Evolutionary conservation across 2,888 invertebrate species (phyloP).

Genomic region (Caenorhabditis becei): DNA sequence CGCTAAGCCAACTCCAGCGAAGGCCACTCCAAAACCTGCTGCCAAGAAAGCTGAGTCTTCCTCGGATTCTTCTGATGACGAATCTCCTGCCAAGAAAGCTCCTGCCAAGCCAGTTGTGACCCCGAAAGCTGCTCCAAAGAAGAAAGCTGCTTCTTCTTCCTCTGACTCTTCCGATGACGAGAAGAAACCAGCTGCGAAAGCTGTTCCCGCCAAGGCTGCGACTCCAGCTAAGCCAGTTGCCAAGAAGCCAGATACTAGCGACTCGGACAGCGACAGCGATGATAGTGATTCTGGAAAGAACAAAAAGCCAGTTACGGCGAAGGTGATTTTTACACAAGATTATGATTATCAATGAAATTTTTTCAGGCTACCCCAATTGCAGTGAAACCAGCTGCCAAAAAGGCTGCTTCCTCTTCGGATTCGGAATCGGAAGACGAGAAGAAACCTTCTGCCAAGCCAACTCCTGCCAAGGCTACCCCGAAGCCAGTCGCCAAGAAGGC

Average conservation of each 20-base stretch:
- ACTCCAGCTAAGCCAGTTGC: slow-evolving; percentile 37
- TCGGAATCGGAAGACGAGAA: slow-evolving; percentile 56
- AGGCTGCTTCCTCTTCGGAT: slow-evolving; percentile 2
- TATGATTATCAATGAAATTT: not conserved
- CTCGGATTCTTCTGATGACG: slow-evolving; percentile 67
- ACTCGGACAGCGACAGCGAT: slow-evolving; percentile 42
- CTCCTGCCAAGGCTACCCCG: slow-evolving; percentile 44
- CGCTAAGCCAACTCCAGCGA: slow-evolving; percentile 54
- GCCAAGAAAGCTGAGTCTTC: slow-evolving; percentile 65
- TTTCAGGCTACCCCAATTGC: slow-evolving; percentile 9
- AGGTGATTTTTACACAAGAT: not conserved
- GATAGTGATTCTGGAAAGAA: slow-evolving; percentile 49
- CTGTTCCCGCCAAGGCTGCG: slow-evolving; percentile 40
- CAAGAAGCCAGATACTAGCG: slow-evolving; percentile 53
- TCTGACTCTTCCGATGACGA: slow-evolving; percentile 61
- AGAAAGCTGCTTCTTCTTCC: slow-evolving; percentile 42
- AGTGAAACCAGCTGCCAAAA: slow-evolving; percentile 41
- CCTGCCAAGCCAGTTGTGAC: slow-evolving; percentile 22
- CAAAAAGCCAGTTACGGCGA: slow-evolving; percentile 9
- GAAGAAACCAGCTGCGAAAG: slow-evolving; percentile 39
- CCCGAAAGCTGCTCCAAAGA: slow-evolving; percentile 46
- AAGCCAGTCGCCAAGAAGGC: slow-evolving; percentile 58
- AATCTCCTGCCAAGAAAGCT: slow-evolving; percentile 53
- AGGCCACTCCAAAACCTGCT: slow-evolving; percentile 38
- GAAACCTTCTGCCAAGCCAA: slow-evolving; percentile 25